Evolutionary conservation across 2,113 vertebrate genomes (phyloP).

Genomic region (Trochalopteron elliotii): DNA sequence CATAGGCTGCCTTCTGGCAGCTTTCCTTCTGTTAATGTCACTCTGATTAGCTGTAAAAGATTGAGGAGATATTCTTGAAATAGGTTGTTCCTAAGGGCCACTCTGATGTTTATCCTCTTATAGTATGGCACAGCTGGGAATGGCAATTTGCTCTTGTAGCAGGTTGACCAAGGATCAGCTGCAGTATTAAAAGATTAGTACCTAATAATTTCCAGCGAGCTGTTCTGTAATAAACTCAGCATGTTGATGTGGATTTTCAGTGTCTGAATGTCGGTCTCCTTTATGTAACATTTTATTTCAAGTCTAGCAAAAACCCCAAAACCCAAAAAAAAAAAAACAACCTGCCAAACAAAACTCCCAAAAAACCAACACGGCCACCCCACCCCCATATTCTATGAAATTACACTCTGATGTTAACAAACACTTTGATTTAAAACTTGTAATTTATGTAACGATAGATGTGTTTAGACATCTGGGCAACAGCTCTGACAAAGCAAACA

Average conservation of each 20-base stretch:
- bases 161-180: constrained; percentile 53
- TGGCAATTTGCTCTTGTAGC: constrained; percentile 49
- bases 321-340: neutral
- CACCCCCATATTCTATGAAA: neutral
- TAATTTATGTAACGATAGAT: neutral
- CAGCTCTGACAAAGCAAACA: neutral
- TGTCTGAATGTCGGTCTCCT: neutral
- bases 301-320: neutral
- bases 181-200: constrained; percentile 54
- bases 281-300: neutral
- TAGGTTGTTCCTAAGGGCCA: neutral
- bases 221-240: constrained; percentile 1
- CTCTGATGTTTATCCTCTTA: constrained; percentile 40
- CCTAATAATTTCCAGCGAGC: constrained; percentile 25
- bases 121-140: constrained; percentile 20
- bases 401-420: neutral
- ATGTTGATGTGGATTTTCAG: neutral
- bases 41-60: constrained; percentile 21
- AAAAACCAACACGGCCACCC: neutral
- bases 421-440: neutral
- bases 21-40: neutral
- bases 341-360: neutral
- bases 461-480: neutral
- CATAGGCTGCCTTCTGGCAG: neutral
- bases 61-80: neutral